Evolutionary conservation across 2,797 vertebrate species (phyloP).

Genomic region (Spinus olivaceus): DNA sequence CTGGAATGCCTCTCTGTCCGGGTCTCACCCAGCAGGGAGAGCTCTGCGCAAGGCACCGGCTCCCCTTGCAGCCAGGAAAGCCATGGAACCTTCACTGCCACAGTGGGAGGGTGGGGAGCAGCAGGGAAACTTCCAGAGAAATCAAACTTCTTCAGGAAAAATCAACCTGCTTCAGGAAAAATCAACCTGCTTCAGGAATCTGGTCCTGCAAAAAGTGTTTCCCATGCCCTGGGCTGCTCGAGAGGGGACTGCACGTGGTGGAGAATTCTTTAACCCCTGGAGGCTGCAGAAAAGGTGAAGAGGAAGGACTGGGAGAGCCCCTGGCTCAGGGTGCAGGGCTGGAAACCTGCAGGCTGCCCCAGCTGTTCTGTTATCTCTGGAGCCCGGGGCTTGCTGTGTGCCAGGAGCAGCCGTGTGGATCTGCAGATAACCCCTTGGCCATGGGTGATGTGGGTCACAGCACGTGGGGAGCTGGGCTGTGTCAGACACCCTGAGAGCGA

Average conservation of each 20-base stretch:
- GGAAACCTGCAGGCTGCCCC: neutral
- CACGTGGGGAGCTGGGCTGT: neutral
- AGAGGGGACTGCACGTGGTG: neutral
- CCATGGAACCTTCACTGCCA: rapidly evolving
- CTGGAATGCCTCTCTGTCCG: neutral
- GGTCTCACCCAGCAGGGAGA: neutral
- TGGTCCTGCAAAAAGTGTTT: rapidly evolving
- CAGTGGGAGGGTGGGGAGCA: neutral
- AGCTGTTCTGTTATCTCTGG: neutral
- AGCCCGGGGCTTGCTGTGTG: neutral
- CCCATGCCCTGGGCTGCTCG: neutral
- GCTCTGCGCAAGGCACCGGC: neutral
- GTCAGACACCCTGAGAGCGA: rapidly evolving
- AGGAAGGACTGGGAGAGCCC: neutral
- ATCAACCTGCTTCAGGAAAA: neutral
- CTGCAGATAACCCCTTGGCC: neutral
- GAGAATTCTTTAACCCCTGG: neutral
- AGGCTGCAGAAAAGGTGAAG: neutral
- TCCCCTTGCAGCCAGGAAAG: neutral
- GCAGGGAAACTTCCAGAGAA: neutral
- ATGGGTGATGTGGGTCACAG: neutral
- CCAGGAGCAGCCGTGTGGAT: neutral
- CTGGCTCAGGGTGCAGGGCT: neutral
- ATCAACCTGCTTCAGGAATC: neutral
- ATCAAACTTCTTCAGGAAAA: neutral